These are phyloP conservation scores for Morinoia aosen DNA, from an alignment of 2,888 invertebrate species.

Conservation along the genomic window DNA sequence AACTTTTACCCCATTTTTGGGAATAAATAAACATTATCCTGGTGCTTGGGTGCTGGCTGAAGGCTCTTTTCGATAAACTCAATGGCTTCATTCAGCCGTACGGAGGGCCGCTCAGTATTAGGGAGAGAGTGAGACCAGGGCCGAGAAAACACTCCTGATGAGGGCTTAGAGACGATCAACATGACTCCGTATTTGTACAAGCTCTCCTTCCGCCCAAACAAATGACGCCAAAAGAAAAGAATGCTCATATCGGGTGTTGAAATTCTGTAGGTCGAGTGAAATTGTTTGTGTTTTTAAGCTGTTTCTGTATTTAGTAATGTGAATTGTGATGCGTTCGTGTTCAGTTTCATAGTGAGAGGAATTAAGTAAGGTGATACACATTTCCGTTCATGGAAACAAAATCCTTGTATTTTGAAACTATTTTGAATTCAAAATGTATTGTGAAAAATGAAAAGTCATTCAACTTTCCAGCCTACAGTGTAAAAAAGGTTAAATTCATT, in stretches of 20 bases:
- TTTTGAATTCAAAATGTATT: too few relatives aligned
- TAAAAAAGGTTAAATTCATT: too few relatives aligned
- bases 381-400: too few relatives aligned
- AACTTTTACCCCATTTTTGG: constrained; percentile 53
- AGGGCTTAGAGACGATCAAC: constrained; percentile 8
- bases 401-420: too few relatives aligned
- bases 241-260: neutral
- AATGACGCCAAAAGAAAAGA: constrained; percentile 18
- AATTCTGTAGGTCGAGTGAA: neutral
- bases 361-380: too few relatives aligned
- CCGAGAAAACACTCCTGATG: constrained; percentile 42
- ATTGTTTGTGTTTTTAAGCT: neutral
- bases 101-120: constrained; percentile 31
- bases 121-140: constrained; percentile 3
- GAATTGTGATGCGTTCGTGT: neutral
- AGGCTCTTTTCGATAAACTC: constrained; percentile 47
- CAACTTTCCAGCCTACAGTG: too few relatives aligned
- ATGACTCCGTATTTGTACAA: constrained; percentile 40
- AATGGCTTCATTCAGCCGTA: neutral
- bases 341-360: too few relatives aligned
- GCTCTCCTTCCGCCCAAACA: neutral
- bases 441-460: too few relatives aligned
- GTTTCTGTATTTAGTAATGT: neutral
- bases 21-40: constrained; percentile 56
- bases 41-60: constrained; percentile 28